These are phyloP conservation scores for Silvanus unidentatus DNA, from an alignment of 2,888 invertebrate genomes.

Conservation along the genomic window DNA sequence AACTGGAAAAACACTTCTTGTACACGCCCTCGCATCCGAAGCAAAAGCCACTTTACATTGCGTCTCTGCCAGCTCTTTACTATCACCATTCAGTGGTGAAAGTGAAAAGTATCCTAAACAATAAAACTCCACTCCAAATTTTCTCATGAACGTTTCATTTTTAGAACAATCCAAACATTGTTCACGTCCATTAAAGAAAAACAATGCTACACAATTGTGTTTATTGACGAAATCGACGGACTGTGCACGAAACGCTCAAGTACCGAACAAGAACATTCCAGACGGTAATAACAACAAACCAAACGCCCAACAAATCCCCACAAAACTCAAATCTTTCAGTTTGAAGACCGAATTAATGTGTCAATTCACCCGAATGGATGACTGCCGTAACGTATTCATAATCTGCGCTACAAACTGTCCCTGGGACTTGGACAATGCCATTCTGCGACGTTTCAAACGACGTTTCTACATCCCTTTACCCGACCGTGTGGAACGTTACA, in stretches of 20 bases:
- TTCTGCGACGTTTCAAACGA: constrained; percentile 53
- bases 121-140: constrained; percentile 6
- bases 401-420: constrained; percentile 58
- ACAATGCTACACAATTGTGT: constrained; percentile 46
- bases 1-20: constrained; percentile 47
- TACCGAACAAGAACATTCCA: constrained; percentile 48
- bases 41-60: constrained; percentile 48
- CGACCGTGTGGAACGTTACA: constrained; percentile 29
- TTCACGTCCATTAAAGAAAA: constrained; percentile 33
- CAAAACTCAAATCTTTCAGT: constrained; percentile 36
- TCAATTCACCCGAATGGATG: constrained; percentile 46
- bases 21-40: constrained; percentile 47
- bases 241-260: constrained; percentile 49
- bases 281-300: constrained; percentile 44
- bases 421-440: constrained; percentile 57
- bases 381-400: constrained; percentile 40
- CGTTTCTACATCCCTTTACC: constrained; percentile 53
- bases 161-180: constrained; percentile 31
- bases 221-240: constrained; percentile 58
- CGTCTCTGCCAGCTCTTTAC: constrained; percentile 50
- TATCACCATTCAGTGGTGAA: constrained; percentile 53
- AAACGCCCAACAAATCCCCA: no score
- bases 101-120: constrained; percentile 49
- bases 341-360: constrained; percentile 54
- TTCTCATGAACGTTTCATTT: constrained; percentile 10